A percentile compares a stretch with the other conserved stretches of the same genome.
phyloP scores from a whole-genome alignment of 2,888 invertebrate genomes.

The Himalopsyche japonica region DNA sequence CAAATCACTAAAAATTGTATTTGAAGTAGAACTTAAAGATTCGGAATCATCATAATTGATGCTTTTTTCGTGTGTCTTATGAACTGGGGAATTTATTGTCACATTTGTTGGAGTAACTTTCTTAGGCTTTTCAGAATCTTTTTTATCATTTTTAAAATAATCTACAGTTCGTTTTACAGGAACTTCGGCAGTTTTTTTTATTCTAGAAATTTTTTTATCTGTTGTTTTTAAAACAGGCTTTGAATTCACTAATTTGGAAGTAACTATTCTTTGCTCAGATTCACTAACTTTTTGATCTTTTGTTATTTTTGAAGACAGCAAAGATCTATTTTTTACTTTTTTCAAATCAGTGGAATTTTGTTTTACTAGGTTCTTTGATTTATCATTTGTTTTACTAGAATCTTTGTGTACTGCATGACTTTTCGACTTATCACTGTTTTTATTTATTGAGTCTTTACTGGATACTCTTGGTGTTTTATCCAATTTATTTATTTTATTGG shows the following conservation, averaged over 20 bases:
- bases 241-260: neutral
- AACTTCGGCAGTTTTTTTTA: neutral
- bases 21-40: neutral
- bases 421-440: neutral
- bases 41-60: neutral
- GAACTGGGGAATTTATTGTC: slow-evolving; percentile 32
- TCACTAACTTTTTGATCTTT: neutral
- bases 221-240: neutral
- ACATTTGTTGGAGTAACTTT: slow-evolving; percentile 21
- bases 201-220: neutral
- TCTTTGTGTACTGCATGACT: neutral
- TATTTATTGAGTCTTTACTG: neutral
- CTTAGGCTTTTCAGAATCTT: neutral
- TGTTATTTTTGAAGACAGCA: neutral
- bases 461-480: neutral
- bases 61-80: slow-evolving; percentile 10
- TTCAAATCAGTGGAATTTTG: neutral
- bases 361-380: neutral
- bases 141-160: neutral
- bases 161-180: neutral
- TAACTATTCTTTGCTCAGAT: neutral
- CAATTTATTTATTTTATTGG: neutral
- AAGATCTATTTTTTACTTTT: neutral
- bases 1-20: neutral
- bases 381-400: neutral